Evolutionary conservation across 2,113 vertebrate genomes (phyloP), one percentile per base, ranked within the genome.

Genomic region (Apteryx owenii): DNA sequence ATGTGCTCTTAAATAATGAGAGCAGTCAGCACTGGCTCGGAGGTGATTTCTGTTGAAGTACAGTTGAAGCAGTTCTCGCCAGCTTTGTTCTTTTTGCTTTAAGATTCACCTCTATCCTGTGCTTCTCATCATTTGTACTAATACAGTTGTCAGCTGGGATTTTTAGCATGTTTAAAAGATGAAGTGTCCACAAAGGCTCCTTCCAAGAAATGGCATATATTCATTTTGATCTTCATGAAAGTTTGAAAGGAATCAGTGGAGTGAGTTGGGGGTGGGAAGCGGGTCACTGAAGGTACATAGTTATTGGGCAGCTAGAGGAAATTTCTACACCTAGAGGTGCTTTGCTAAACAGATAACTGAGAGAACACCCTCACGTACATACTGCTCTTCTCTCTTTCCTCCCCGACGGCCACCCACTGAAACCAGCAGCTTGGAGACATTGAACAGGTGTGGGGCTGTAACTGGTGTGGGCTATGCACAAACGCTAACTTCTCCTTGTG

Each of bases 201-300:
- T 97, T 92, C 80, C 86, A 86, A 94, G 95, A 96, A 97, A 87
- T 66, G 64, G 36, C 54, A 69, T 95, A 84, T 94, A 85, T 82
- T 97, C 68, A 97, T 97, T 97, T 96, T 97, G 85, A 81, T 93
- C 69, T 78, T 81, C 73, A 71, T 60, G 69, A 85, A 97, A 83
- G 76, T 96, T 93, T 96, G 87, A 93, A 97, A 89, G 64, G 84
- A 89, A 62, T 89, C 91, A 66, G 33, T 62, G 85, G 36, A 78
- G 50, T 71, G 64, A 17, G 36, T 31, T 85, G 77, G 31, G n/a
- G 51, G 71, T 78, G 58, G 44, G 60, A 94, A 81, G 51, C 83
- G 31, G 84, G 78, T 79, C 68, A 81, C 77, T 73, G 69, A 56
- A 81, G 71, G 77, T 42, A 5, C 31, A n/a, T n/a, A 85, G 81